Evolutionary conservation across 2,797 vertebrate genomes (phyloP).

Genomic region (Toxotes lorentzi): DNA sequence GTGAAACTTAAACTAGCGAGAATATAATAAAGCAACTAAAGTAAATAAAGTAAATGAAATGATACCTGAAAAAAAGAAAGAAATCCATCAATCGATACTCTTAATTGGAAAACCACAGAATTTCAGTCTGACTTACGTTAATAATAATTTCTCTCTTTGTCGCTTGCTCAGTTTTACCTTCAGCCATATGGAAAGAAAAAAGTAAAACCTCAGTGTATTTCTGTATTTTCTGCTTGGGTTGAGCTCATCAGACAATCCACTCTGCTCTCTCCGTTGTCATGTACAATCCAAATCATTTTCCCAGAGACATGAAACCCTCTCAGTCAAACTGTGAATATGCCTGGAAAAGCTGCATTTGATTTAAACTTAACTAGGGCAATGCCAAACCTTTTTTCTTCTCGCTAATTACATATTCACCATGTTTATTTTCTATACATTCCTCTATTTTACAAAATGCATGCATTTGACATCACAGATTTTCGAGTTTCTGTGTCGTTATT

Average conservation of each 20-base stretch:
- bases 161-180: conserved; percentile 11
- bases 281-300: conserved; percentile 54
- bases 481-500: conserved; percentile 4
- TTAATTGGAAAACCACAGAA: not conserved
- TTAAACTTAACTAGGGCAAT: conserved; percentile 55
- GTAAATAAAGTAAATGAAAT: too few species aligned
- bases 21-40: not conserved
- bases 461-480: not conserved
- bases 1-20: not conserved
- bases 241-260: conserved; percentile 51
- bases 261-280: conserved; percentile 36
- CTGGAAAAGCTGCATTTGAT: conserved; percentile 44
- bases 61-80: not conserved
- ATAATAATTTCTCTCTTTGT: not conserved
- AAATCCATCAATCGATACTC: not conserved
- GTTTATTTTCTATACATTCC: conserved; percentile 32
- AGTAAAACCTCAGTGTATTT: conserved; percentile 29
- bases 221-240: conserved; percentile 53
- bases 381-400: conserved; percentile 4
- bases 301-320: conserved; percentile 48
- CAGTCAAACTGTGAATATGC: conserved; percentile 32
- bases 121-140: not conserved
- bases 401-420: conserved; percentile 48
- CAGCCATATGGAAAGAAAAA: conserved; percentile 17
- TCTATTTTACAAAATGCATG: conserved; percentile 19